Evolutionary conservation across 2,113 vertebrate genomes (phyloP).

Genomic region (Eubucco bourcierii): DNA sequence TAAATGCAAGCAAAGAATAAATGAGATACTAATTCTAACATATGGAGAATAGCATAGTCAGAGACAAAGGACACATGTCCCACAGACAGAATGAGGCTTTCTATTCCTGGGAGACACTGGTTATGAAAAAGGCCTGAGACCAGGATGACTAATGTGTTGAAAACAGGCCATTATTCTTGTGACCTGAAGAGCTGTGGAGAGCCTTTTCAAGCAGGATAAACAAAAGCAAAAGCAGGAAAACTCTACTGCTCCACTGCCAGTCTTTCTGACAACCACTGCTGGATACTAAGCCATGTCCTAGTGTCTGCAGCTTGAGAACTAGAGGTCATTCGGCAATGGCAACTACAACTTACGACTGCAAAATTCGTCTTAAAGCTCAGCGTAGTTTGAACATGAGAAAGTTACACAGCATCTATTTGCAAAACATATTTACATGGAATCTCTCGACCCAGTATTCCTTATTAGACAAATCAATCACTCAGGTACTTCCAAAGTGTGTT

Average conservation of each 20-base stretch:
- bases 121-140: conserved; percentile 16
- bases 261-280: neutral
- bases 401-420: neutral
- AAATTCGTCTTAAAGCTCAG: neutral
- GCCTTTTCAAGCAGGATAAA: conserved; percentile 48
- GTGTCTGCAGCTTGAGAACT: neutral
- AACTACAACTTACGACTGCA: neutral
- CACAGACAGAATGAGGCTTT: neutral
- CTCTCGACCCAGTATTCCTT: neutral
- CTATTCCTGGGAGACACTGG: conserved; percentile 27
- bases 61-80: neutral
- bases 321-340: neutral
- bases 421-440: neutral
- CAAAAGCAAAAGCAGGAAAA: conserved; percentile 21
- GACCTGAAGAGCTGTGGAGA: conserved; percentile 61
- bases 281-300: neutral
- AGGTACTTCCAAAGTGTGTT: neutral
- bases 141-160: conserved; percentile 36
- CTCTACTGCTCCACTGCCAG: neutral
- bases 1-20: neutral
- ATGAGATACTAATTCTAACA: neutral
- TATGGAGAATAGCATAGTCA: neutral
- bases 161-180: conserved; percentile 58
- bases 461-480: neutral
- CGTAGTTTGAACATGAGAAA: neutral